These are phyloP conservation scores for Protonemura montana DNA, from an alignment of 2,888 invertebrate genomes.

Conservation along the genomic window DNA sequence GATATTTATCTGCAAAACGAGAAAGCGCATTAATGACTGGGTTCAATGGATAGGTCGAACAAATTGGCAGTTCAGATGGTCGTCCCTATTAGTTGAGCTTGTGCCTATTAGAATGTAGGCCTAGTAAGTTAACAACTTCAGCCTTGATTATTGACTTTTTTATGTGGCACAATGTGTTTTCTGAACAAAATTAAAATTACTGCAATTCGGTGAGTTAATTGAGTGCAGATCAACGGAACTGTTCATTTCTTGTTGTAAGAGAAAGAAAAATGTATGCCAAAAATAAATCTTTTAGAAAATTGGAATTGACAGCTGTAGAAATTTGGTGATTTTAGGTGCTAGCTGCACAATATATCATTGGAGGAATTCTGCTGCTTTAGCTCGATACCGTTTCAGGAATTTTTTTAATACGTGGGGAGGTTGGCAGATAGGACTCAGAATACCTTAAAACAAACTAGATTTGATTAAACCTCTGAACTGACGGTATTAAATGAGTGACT, in stretches of 20 bases:
- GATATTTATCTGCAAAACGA: constrained; percentile 49
- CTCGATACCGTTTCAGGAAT: not conserved
- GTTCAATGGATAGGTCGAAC: constrained; percentile 23
- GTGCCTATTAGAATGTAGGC: constrained; percentile 28
- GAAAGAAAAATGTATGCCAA: not conserved
- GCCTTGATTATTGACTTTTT: constrained; percentile 40
- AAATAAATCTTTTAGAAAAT: constrained; percentile 1
- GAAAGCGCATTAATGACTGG: not conserved
- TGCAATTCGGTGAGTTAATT: not conserved
- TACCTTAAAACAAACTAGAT: not conserved
- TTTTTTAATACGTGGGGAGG: not conserved
- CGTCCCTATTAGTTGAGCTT: not conserved
- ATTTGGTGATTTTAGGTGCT: constrained; percentile 36
- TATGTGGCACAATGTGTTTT: constrained; percentile 31
- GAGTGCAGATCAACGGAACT: not conserved
- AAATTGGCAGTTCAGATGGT: not conserved
- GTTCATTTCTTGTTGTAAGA: not conserved
- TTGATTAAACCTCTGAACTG: not conserved
- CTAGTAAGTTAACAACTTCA: not conserved
- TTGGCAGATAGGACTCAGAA: not conserved
- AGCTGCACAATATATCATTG: not conserved
- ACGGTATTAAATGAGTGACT: not conserved
- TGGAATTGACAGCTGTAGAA: constrained; percentile 39
- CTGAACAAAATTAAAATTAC: not conserved
- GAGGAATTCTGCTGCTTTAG: not conserved